Base-by-base conservation (phyloP, 2,888 invertebrate genomes). In the Drosophila basisetae region DNA sequence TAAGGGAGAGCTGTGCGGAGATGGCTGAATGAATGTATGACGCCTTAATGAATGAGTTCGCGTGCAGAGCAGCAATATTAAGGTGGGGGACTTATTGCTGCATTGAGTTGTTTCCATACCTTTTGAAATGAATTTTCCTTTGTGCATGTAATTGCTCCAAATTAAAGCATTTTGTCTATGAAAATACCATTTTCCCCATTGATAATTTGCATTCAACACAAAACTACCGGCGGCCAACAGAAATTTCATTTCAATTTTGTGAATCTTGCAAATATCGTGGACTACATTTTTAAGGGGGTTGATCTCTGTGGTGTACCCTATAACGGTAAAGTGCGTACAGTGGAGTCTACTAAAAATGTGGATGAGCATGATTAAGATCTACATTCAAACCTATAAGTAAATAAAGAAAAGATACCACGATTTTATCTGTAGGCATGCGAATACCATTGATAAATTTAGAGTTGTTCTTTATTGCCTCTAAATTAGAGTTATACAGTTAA, bases 31-130 rank as follows among this genome's bases (percentile, higher is more conserved):
- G 28, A 53, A n/a, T 60, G 41, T 56, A 33, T 60, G 55, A 49
- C 49, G 56, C 47, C 53, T 22, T 64, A 83, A 68, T 82, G 68
- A 83, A 84, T 71, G 59, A 74, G 68, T 69, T 78, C 64, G 77
- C 84, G 69, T 82, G 87, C 77, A 47, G 58, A 47, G 25, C 22
- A 47, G 9, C 22, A 22, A 16, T 43, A 78, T 63, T 70, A 70
- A 80, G 82, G 81, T 83, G 81, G 71, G 28, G 16, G 22, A 18
- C 22, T 47, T 56, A 50, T 37, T 63, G 31, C 52, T 73, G 52
- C 60, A 68, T 53, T 49, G 30, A 54, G 54, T 37, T 67, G 39
- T 66, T 41, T 33, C 22, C 4, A 61, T 56, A 30, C 47, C 53
- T 65, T 69, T 65, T 70, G 54, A 69, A 74, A 62, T 43, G 22